Percentiles rank a stretch among this genome's conserved stretches.
These are phyloP conservation scores for Agraylea sexmaculata DNA, from an alignment of 1,140 invertebrate species.

Conservation along the genomic window DNA sequence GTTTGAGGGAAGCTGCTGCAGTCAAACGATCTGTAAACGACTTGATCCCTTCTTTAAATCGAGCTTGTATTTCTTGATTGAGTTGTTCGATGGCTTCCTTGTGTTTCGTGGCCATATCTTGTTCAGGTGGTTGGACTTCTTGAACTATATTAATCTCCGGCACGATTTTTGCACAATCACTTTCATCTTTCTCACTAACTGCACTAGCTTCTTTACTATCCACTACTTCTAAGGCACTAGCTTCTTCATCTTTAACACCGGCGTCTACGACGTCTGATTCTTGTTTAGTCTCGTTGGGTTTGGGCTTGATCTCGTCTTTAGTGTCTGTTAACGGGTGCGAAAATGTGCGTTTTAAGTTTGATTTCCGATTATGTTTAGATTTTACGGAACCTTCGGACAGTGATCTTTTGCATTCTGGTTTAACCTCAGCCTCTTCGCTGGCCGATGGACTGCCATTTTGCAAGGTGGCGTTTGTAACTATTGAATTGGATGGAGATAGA, in stretches of 20 bases:
- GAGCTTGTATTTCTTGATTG: constrained; percentile 20
- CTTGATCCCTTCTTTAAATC: constrained; percentile 20
- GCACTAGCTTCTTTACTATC: neutral
- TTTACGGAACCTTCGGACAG: constrained; percentile 39
- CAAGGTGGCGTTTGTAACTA: constrained; percentile 25
- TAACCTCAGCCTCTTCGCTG: constrained; percentile 27
- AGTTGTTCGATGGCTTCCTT: constrained; percentile 19
- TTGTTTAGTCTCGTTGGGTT: constrained; percentile 5
- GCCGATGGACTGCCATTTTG: constrained; percentile 19
- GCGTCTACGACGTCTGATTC: constrained; percentile 9
- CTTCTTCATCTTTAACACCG: constrained; percentile 4
- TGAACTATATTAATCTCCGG: constrained; percentile 1
- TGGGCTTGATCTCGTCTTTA: constrained; percentile 17
- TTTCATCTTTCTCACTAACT: constrained; percentile 29
- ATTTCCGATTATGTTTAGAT: constrained; percentile 34
- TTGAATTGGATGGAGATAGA: constrained; percentile 38
- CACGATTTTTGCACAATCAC: neutral
- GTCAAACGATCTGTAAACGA: constrained; percentile 19
- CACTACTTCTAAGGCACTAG: constrained; percentile 16
- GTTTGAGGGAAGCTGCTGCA: constrained; percentile 16
- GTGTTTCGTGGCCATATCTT: constrained; percentile 8
- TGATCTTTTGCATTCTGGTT: constrained; percentile 30
- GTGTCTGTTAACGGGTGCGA: constrained; percentile 29
- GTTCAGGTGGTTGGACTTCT: neutral
- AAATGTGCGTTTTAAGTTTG: constrained; percentile 36